These are phyloP conservation scores for Willowsia nigromaculata DNA, from an alignment of 2,888 invertebrate genomes.

Conservation along the genomic window DNA sequence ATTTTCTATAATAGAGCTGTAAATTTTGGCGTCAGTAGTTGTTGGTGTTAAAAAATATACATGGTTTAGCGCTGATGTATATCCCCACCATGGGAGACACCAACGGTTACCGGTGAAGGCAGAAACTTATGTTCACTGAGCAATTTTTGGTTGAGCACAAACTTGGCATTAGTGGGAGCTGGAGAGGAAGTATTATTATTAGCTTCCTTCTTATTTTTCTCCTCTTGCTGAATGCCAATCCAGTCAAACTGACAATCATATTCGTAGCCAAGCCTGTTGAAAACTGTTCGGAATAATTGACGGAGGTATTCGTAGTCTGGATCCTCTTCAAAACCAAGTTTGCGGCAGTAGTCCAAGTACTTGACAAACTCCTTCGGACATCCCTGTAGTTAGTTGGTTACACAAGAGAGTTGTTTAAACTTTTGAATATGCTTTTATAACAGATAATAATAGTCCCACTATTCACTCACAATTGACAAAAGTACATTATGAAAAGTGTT, in stretches of 20 bases:
- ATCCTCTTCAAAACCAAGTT: constrained; percentile 54
- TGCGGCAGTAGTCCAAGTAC: constrained; percentile 64
- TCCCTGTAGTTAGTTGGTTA: constrained; percentile 38
- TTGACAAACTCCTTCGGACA: constrained; percentile 64
- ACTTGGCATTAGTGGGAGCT: constrained; percentile 43
- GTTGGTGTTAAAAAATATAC: too few relatives aligned
- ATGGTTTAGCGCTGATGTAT: constrained; percentile 50
- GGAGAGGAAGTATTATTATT: constrained; percentile 41
- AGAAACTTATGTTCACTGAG: constrained; percentile 58
- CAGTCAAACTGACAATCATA: constrained; percentile 70
- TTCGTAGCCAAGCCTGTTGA: constrained; percentile 39
- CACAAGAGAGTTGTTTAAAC: constrained; percentile 9
- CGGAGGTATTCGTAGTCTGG: constrained; percentile 66
- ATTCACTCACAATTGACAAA: too few relatives aligned
- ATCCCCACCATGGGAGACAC: constrained; percentile 26
- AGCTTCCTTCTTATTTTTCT: constrained; percentile 51
- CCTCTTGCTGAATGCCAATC: constrained; percentile 32
- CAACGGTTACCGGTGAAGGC: constrained; percentile 54
- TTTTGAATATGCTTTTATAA: neutral
- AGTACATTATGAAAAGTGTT: neutral
- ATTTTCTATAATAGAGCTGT: constrained; percentile 5
- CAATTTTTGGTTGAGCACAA: constrained; percentile 64
- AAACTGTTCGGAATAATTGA: constrained; percentile 55
- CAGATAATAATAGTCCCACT: too few relatives aligned
- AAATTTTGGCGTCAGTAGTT: too few relatives aligned